Base-by-base conservation (phyloP, 2,888 invertebrate species). In the Parnassius smintheus region DNA sequence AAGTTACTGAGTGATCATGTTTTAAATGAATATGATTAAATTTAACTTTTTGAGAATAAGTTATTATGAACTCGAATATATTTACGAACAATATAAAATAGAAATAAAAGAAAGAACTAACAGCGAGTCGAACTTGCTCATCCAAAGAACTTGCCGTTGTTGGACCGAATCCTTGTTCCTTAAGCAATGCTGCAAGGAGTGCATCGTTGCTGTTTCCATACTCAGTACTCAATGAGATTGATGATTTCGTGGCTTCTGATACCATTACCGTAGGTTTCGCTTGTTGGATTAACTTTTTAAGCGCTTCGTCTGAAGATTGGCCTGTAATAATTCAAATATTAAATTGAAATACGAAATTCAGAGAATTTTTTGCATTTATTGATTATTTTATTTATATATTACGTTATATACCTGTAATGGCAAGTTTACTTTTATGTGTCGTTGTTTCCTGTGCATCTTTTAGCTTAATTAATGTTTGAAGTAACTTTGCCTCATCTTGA, bases 141-240 rank as follows among this genome's bases (percentile, higher is more conserved):
- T 93, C 92, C 75, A 94, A 83, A 61, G 92, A 89, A 83, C 93
- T 93, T 71, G 95, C 94, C 66, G 94, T 94, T n/a, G 93, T 92
- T 3, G 96, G 95, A 64, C 94, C 95, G 71, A 95, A 95, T 50
- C 95, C 95, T 76, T 95, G 94, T 72, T 95, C 94, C 83, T 95
- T 95, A 56, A 95, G 84, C 61, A 95, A 82, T 2, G 95, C 94
- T 0, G 95, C 95, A 41, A 95, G 87, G 66, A 95, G 84, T 1
- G 95, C 95, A 66, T 95, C 95, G 72, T 95, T 94, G 65, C 93
- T 93, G 72, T 93, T 93, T 12, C 94, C 94, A 63, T 91, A 93
- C 72, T 92, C 92, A 9, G 92, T 92, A 74, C 92, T 92, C 65
- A 92, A 71, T 12, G 88, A 84, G 35, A 88, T 74, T 60, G 92